Percentiles rank a stretch among this genome's conserved stretches.
Conservation (phyloP, 2,797 vertebrate species). For the Silurus aristotelis region DNA sequence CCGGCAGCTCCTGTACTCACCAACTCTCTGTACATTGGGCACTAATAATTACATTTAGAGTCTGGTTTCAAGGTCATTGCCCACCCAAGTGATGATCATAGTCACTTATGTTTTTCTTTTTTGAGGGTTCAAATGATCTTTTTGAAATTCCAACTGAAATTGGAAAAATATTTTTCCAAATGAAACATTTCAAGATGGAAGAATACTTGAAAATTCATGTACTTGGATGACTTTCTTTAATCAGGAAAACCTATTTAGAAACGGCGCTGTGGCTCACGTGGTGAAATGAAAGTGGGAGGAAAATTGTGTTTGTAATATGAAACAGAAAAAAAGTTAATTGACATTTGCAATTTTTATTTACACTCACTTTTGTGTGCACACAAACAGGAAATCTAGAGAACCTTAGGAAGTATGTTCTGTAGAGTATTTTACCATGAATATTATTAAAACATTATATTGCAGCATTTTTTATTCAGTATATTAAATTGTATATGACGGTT, state of each 20-base stretch:
- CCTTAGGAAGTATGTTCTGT: not conserved
- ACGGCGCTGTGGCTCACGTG: not conserved
- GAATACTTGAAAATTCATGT: not conserved
- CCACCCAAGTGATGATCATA: not conserved
- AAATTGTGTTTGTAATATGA: not conserved
- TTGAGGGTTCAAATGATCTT: constrained; percentile 8
- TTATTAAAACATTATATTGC: not conserved
- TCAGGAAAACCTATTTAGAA: constrained; percentile 13
- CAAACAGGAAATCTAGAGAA: not conserved
- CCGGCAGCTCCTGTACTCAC: constrained; percentile 15
- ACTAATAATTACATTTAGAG: not conserved
- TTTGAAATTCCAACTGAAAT: constrained; percentile 13
- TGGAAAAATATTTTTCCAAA: constrained; percentile 8
- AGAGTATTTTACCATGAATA: not conserved
- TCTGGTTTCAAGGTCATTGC: constrained; percentile 13
- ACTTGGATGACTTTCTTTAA: not conserved
- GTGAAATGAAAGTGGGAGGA: not conserved
- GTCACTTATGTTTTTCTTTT: constrained; percentile 15
- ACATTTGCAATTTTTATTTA: not conserved
- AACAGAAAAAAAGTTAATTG: not conserved
- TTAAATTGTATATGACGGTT: not conserved
- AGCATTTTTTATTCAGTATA: not conserved
- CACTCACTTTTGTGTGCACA: not conserved
- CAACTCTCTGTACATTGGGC: constrained; percentile 13
- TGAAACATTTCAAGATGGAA: constrained; percentile 6